phyloP scores from a whole-genome alignment of 1,140 invertebrate species.

The Caenorhabditis remanei region DNA sequence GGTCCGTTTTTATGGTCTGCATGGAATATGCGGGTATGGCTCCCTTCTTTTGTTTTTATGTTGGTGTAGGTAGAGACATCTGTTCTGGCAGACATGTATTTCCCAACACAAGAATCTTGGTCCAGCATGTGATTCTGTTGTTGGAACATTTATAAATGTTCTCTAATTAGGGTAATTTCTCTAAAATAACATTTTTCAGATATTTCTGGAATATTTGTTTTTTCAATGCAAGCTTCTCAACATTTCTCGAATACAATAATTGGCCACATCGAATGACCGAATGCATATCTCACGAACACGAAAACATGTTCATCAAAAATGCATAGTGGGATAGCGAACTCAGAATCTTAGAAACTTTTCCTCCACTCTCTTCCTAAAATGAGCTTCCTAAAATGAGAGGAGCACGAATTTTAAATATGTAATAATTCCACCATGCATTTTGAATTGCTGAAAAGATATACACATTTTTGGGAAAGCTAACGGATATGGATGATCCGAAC shows the following conservation, averaged over 20 bases:
- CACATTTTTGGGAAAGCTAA: not conserved
- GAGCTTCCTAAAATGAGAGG: no score
- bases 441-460: not conserved
- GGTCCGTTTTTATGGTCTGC: slow-evolving; percentile 33
- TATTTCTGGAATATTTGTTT: not conserved
- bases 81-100: not conserved
- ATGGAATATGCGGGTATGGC: slow-evolving; percentile 2
- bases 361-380: not conserved
- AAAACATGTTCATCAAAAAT: slow-evolving; percentile 23
- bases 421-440: slow-evolving; percentile 26
- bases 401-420: no score
- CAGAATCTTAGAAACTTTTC: not conserved
- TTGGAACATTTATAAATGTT: no score
- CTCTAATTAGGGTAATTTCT: no score
- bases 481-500: not conserved
- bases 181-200: no score
- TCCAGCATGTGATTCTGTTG: no score
- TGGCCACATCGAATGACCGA: not conserved
- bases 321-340: slow-evolving; percentile 28
- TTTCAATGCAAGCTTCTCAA: no score
- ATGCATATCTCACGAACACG: not conserved
- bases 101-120: no score
- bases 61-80: not conserved
- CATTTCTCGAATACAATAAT: not conserved
- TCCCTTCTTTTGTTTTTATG: not conserved